phyloP scores from a whole-genome alignment of 2,113 vertebrate species.

The Drymodes brunneopygia region DNA sequence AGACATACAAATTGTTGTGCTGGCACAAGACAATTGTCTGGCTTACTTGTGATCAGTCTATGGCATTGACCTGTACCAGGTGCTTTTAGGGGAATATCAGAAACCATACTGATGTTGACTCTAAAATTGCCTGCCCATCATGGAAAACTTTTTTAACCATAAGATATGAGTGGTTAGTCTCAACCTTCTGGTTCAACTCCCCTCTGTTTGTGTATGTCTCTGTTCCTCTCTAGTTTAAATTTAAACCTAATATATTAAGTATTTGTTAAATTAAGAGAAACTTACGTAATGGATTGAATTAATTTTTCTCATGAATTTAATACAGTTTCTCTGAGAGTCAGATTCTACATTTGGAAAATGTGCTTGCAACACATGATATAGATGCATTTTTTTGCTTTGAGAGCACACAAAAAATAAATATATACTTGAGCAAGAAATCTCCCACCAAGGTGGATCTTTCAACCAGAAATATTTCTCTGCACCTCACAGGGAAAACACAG shows the following conservation, averaged over 20 bases:
- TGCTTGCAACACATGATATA: neutral
- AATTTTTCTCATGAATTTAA: neutral
- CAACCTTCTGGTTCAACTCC: neutral
- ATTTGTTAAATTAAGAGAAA: neutral
- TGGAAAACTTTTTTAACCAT: neutral
- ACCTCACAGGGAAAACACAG: neutral
- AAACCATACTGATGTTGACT: neutral
- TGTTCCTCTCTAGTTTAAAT: neutral
- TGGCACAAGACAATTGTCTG: neutral
- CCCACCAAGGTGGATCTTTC: neutral
- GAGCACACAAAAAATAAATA: neutral
- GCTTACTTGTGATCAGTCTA: neutral
- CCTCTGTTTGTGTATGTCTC: neutral
- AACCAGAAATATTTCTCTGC: neutral
- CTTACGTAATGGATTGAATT: neutral
- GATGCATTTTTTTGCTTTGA: neutral
- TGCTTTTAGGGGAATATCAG: neutral
- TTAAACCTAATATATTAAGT: neutral
- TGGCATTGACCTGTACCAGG: neutral
- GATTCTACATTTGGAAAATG: neutral
- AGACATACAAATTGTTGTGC: neutral
- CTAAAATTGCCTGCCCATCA: neutral
- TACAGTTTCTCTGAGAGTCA: neutral
- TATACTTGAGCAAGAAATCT: neutral
- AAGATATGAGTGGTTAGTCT: neutral